phyloP scores from a whole-genome alignment of 2,888 invertebrate species.

The Seira ritae region DNA sequence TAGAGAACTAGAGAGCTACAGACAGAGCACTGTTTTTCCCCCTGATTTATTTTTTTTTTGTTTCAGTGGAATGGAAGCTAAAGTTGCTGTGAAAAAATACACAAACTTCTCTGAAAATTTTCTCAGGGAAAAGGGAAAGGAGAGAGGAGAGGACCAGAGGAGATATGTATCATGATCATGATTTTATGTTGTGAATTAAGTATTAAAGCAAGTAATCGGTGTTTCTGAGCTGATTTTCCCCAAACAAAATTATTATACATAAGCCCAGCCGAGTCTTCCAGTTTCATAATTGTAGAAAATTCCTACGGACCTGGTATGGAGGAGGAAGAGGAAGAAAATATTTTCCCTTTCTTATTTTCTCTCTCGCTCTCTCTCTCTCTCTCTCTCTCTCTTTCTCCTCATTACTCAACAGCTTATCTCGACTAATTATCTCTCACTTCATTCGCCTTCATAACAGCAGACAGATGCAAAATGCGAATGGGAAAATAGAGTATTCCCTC shows the following conservation, averaged over 20 bases:
- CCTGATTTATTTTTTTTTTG: conserved; percentile 9
- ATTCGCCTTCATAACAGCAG: conserved; percentile 34
- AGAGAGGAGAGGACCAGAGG: background rate
- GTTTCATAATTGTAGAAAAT: no score
- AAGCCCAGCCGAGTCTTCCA: no score
- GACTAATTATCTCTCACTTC: conserved; percentile 55
- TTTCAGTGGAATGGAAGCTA: no score
- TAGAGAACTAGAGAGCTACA: no score
- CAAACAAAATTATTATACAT: no score
- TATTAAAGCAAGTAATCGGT: conserved; percentile 2
- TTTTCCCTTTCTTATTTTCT: background rate
- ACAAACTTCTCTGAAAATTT: no score
- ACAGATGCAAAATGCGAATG: conserved; percentile 16
- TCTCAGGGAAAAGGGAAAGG: no score
- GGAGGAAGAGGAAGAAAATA: background rate
- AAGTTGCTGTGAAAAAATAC: no score
- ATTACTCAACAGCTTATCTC: conserved; percentile 39
- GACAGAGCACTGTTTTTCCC: no score
- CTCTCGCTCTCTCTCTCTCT: background rate
- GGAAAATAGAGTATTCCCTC: background rate
- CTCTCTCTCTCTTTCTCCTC: conserved; percentile 12
- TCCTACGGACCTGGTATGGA: no score
- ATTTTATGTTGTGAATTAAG: conserved; percentile 11
- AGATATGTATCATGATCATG: conserved; percentile 3
- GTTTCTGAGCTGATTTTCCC: background rate